Conservation (phyloP, 2,113 vertebrate genomes). For the Ardeotis arabs region DNA sequence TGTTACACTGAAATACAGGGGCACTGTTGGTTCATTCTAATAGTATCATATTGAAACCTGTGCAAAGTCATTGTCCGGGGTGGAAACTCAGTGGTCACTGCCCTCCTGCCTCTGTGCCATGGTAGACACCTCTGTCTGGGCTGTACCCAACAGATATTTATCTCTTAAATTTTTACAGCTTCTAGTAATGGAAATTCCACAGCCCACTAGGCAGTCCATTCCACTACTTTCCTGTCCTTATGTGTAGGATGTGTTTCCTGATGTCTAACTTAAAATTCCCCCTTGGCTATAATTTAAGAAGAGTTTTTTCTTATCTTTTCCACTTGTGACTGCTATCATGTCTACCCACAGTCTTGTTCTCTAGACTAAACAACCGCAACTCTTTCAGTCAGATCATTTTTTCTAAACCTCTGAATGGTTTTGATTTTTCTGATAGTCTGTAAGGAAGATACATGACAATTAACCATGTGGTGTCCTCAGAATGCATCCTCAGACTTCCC, state of each 20-base stretch:
- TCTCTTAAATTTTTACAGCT: background rate
- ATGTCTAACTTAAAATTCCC: background rate
- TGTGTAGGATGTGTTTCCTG: background rate
- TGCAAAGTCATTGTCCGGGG: background rate
- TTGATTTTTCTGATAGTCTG: background rate
- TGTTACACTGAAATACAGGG: background rate
- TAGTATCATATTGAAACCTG: background rate
- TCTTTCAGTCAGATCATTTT: background rate
- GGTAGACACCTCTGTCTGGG: background rate
- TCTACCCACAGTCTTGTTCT: background rate
- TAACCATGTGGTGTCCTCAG: background rate
- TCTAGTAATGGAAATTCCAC: background rate
- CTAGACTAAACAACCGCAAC: background rate
- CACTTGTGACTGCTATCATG: background rate
- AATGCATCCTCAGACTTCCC: background rate
- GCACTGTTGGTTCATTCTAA: background rate
- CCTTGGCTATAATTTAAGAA: background rate
- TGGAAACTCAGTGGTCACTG: background rate
- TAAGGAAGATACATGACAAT: background rate
- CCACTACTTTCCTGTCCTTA: background rate
- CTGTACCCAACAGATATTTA: background rate
- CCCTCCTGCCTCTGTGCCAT: background rate
- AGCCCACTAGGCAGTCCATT: background rate
- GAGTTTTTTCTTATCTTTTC: background rate
- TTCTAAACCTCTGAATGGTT: background rate